Conservation (phyloP, 2,113 vertebrate species). For the Miniopterus natalensis region DNA sequence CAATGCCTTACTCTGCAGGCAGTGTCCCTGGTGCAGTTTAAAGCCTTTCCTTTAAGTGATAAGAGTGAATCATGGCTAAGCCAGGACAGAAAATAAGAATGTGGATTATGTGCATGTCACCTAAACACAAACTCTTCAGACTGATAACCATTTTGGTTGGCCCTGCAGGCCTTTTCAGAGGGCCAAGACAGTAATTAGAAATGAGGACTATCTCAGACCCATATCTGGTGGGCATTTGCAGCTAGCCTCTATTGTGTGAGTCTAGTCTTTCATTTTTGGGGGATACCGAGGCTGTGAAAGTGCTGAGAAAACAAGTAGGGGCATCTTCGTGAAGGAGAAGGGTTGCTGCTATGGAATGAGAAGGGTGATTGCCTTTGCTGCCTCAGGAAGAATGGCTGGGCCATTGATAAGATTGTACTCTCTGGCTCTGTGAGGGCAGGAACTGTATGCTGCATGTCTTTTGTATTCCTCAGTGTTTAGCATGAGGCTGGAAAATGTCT, state of each 20-base stretch:
- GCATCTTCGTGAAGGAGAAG: background rate
- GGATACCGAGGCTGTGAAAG: background rate
- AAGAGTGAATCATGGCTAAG: slow-evolving; percentile 20
- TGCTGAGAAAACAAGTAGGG: slow-evolving; percentile 34
- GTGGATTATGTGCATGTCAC: slow-evolving; percentile 43
- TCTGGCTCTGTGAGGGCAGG: slow-evolving; percentile 31
- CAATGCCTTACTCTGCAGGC: slow-evolving; percentile 16
- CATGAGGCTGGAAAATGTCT: slow-evolving; percentile 32
- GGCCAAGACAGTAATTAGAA: slow-evolving; percentile 9
- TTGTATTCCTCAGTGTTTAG: slow-evolving; percentile 15
- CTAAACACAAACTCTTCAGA: background rate
- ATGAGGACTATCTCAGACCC: background rate
- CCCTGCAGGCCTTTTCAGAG: background rate
- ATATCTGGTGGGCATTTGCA: background rate
- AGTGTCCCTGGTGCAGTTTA: slow-evolving; percentile 50
- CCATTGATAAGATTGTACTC: background rate
- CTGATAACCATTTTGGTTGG: slow-evolving; percentile 29
- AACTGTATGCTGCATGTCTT: background rate
- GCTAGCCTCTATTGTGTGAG: background rate
- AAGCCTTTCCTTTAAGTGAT: slow-evolving; percentile 57
- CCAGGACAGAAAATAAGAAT: slow-evolving; percentile 29
- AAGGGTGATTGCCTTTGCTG: background rate
- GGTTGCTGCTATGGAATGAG: background rate
- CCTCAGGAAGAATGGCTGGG: background rate
- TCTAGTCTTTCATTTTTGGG: slow-evolving; percentile 8